Base-by-base conservation (phyloP, 2,113 vertebrate genomes). In the Myrmecophaga tridactyla region DNA sequence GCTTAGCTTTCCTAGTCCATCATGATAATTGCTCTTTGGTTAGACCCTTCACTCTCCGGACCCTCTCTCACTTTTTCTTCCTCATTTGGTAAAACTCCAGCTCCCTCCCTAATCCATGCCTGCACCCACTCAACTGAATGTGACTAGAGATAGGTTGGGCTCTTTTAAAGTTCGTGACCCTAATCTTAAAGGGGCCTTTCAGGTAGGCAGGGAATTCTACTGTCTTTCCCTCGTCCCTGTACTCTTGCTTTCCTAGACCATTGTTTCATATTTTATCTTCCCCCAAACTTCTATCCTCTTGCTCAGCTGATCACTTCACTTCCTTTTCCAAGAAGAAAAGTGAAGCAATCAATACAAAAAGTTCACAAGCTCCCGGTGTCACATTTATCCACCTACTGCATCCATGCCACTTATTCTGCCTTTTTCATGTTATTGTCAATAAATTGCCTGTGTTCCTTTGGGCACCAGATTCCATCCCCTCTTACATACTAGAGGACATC, bases 11-110 rank as follows among this genome's bases (percentile, higher is more conserved):
- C 31, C 0, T 8, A 4, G 53, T 39, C 67, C 69, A 8, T 62
- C 78, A 48, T 3, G 70, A 29, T 85, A 80, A 51, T 27, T 8
- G 39, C 73, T 78, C 90, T 85, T 13, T 0, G 62, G 39, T 56
- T 36, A 17, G 39, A 46, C 76, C 89, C 70, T n/a, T 67, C 83
- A 14, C 41, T 90, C 87, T 6, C 23, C 0, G 8, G 6, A 31
- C 76, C 76, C n/a, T 41, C 73, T 58, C 67, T n/a, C 58, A 29
- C 86, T 87, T 21, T 7, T 80, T 91, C 92, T 92, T 89, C 75
- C 69, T 48, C 7, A 43, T 51, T 67, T 76, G 95, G 92, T 70
- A 4, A 10, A 21, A 1, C 78, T 70, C 92, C 96, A 95, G 84
- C 12, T 69, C 69, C 31, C 20, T 53, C 63, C 75, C 56, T 76